Conservation (phyloP, 1,140 invertebrate genomes). For the Elymnias hypermnestra region DNA sequence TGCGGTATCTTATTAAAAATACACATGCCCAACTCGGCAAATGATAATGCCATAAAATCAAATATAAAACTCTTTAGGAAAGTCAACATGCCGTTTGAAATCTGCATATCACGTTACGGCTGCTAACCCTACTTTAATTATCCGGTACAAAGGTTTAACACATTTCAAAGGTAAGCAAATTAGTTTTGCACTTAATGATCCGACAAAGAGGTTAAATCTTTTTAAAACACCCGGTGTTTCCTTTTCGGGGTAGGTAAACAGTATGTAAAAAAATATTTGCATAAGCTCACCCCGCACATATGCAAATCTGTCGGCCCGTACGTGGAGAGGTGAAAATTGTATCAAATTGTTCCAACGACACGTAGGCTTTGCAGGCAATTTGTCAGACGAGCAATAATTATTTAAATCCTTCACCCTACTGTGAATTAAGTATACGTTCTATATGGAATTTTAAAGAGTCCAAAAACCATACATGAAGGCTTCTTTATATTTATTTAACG, state of each 20-base stretch:
- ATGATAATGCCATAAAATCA: no score
- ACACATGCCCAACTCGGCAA: no score
- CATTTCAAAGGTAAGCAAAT: conserved; percentile 75
- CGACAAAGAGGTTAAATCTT: conserved; percentile 72
- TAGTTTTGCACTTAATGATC: conserved; percentile 74
- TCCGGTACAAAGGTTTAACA: conserved; percentile 63
- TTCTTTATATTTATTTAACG: no score
- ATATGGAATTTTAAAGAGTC: conserved; percentile 29
- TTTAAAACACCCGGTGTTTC: conserved; percentile 70
- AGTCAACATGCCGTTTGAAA: conserved; percentile 36
- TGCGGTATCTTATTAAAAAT: no score
- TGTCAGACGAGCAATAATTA: conserved; percentile 70
- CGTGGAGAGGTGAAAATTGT: conserved; percentile 68
- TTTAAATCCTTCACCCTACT: conserved; percentile 41
- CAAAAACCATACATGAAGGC: no score
- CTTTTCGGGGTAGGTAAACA: conserved; percentile 62
- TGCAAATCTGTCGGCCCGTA: conserved; percentile 63
- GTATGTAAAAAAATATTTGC: conserved; percentile 72
- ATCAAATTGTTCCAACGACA: conserved; percentile 71
- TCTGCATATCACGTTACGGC: conserved; percentile 67
- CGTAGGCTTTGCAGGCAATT: conserved; percentile 66
- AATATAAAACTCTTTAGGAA: conserved; percentile 13
- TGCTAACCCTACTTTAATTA: conserved; percentile 58
- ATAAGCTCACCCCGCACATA: conserved; percentile 63
- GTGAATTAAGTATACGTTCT: conserved; percentile 40